Evolutionary conservation across 2,888 invertebrate species (phyloP).

Genomic region (Chrysolina oricalcia): DNA sequence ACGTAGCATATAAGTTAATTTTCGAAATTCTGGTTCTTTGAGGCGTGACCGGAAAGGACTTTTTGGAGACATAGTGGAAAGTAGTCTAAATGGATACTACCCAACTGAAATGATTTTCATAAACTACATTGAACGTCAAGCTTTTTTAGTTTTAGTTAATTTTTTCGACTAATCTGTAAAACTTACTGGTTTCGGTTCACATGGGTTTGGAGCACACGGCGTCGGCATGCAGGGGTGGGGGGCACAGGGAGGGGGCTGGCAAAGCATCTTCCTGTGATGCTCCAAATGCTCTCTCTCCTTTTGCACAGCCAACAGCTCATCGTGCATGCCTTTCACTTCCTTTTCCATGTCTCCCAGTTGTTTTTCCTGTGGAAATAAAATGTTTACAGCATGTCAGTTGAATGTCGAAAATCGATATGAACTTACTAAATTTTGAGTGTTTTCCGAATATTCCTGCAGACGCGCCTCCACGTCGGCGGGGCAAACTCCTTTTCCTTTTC

Average conservation of each 20-base stretch:
- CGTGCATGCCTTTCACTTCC: conserved; percentile 76
- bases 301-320: conserved; percentile 73
- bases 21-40: no score
- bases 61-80: no score
- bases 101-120: no score
- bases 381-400: neutral
- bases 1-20: no score
- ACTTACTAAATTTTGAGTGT: conserved; percentile 70
- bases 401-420: no score
- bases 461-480: conserved; percentile 71
- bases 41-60: no score
- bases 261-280: conserved; percentile 67
- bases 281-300: conserved; percentile 73
- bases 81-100: no score
- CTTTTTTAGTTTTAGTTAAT: neutral
- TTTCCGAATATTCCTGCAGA: conserved; percentile 70
- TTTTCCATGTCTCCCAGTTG: conserved; percentile 76
- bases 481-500: conserved; percentile 67
- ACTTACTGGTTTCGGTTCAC: conserved; percentile 40
- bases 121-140: no score
- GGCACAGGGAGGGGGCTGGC: conserved; percentile 64
- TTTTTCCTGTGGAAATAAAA: conserved; percentile 72
- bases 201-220: conserved; percentile 46
- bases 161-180: neutral
- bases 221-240: conserved; percentile 63